Evolutionary conservation across 2,888 invertebrate species (phyloP).

Genomic region (Lamproptera curius): DNA sequence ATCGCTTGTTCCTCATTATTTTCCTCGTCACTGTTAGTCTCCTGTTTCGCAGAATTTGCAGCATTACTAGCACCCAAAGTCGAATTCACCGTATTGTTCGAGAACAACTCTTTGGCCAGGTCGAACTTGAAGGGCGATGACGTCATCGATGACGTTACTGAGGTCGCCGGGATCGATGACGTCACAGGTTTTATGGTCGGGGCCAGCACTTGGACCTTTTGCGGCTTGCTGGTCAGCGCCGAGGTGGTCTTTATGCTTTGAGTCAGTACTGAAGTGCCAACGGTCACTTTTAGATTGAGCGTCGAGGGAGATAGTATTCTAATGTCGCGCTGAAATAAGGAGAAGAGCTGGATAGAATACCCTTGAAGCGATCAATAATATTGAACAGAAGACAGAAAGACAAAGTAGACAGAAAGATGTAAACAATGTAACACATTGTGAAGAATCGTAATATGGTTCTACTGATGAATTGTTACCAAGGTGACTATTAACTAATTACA

Average conservation of each 20-base stretch:
- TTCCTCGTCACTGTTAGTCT: slow-evolving; percentile 23
- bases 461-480: no score
- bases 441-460: no score
- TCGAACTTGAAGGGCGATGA: background rate
- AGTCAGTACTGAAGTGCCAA: slow-evolving; percentile 47
- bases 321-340: slow-evolving; percentile 36
- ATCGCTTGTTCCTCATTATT: slow-evolving; percentile 38
- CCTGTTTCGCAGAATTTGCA: slow-evolving; percentile 3
- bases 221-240: slow-evolving; percentile 22
- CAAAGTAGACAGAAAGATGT: no score
- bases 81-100: background rate
- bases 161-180: slow-evolving; percentile 4
- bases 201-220: background rate
- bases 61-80: background rate
- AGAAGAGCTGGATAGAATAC: no score
- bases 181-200: background rate
- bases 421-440: no score
- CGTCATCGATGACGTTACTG: slow-evolving; percentile 5
- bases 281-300: slow-evolving; percentile 48
- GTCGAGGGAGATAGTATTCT: slow-evolving; percentile 33
- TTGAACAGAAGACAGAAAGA: no score
- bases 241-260: slow-evolving; percentile 43
- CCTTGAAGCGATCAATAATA: no score
- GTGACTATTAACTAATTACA: no score
- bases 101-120: background rate